Evolutionary conservation across 2,888 invertebrate species (phyloP).

Genomic region (Melinaea menophilus): DNA sequence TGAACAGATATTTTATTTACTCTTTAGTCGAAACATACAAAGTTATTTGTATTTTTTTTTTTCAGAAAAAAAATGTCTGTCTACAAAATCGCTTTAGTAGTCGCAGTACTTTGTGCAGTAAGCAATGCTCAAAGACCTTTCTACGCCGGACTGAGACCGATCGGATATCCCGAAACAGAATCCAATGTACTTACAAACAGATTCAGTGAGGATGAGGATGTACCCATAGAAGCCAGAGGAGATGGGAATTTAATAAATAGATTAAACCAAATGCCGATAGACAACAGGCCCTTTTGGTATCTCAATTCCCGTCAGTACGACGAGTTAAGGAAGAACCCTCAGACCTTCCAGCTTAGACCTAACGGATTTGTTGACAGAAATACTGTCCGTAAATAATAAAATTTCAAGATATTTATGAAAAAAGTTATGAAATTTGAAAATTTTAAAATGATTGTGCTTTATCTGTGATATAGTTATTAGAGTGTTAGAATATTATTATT

Average conservation of each 20-base stretch:
- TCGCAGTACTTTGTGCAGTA: slow-evolving; percentile 21
- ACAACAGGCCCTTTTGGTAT: slow-evolving; percentile 83
- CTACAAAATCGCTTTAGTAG: slow-evolving; percentile 19
- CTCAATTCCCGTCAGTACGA: slow-evolving; percentile 81
- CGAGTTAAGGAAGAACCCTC: slow-evolving; percentile 60
- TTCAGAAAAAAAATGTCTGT: slow-evolving; percentile 30
- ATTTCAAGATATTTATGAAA: too few relatives aligned
- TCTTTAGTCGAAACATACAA: slow-evolving; percentile 6
- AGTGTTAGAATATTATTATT: too few relatives aligned
- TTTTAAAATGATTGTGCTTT: too few relatives aligned
- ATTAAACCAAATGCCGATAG: slow-evolving; percentile 78
- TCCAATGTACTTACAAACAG: slow-evolving; percentile 56
- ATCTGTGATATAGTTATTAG: too few relatives aligned
- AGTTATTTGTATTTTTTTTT: slow-evolving; percentile 17
- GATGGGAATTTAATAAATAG: slow-evolving; percentile 75
- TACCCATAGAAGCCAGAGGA: slow-evolving; percentile 79
- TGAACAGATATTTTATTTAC: background rate
- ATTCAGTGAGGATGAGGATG: slow-evolving; percentile 57
- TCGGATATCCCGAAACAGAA: slow-evolving; percentile 79
- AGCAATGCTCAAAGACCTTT: slow-evolving; percentile 78
- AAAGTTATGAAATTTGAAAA: too few relatives aligned
- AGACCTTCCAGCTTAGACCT: slow-evolving; percentile 50
- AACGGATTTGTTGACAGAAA: slow-evolving; percentile 40
- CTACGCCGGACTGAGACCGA: slow-evolving; percentile 79
- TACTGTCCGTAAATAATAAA: slow-evolving; percentile 3